Evolutionary conservation across 2,888 invertebrate genomes (phyloP).

Genomic region (Mylabris sibirica): DNA sequence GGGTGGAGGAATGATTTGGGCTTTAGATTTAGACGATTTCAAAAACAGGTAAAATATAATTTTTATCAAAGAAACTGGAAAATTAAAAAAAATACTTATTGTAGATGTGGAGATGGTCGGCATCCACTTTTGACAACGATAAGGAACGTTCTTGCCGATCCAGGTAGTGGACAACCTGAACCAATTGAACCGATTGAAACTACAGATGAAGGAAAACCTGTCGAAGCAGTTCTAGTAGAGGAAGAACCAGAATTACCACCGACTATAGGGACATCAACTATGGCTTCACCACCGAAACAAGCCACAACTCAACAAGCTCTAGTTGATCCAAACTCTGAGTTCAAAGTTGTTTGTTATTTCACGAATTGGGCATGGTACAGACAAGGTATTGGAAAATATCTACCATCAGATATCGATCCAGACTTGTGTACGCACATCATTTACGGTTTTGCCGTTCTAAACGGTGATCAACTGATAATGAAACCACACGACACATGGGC

Average conservation of each 20-base stretch:
- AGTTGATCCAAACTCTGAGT: conserved; percentile 58
- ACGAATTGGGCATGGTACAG: conserved; percentile 96
- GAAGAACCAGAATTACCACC: conserved; percentile 27
- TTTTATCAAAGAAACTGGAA: not conserved
- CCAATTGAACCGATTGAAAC: conserved; percentile 38
- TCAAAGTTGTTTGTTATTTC: conserved; percentile 88
- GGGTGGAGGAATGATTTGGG: conserved; percentile 92
- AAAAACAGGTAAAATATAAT: conserved; percentile 61
- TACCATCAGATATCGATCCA: conserved; percentile 84
- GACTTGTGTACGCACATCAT: conserved; percentile 90
- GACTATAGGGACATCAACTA: conserved; percentile 35
- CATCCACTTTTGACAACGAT: conserved; percentile 84
- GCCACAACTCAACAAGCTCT: conserved; percentile 37
- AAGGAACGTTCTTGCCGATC: conserved; percentile 71
- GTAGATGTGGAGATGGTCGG: conserved; percentile 77
- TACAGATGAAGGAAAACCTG: conserved; percentile 34
- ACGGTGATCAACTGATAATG: conserved; percentile 76
- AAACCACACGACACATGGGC: conserved; percentile 90
- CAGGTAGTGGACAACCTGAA: conserved; percentile 50
- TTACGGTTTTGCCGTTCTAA: conserved; percentile 90
- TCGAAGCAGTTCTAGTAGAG: conserved; percentile 36
- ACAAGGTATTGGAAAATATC: conserved; percentile 80
- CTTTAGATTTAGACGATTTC: conserved; percentile 88
- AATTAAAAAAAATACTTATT: not conserved
- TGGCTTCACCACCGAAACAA: conserved; percentile 31